Evolutionary conservation across 2,797 vertebrate genomes (phyloP).

Genomic region (Phylloscopus collybita): DNA sequence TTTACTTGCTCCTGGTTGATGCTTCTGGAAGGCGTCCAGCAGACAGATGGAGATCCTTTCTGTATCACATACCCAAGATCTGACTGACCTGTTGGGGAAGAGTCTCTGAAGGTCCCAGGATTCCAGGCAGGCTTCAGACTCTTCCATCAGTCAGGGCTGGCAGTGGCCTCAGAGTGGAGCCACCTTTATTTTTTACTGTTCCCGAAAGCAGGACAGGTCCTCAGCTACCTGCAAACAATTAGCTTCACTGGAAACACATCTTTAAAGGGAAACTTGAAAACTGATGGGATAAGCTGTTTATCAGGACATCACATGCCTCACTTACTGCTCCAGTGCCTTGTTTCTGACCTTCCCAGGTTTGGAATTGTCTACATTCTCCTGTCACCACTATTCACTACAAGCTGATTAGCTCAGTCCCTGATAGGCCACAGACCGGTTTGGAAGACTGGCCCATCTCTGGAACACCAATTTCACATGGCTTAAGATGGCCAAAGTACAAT

Average conservation of each 20-base stretch:
- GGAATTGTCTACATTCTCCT: not conserved
- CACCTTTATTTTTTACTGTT: not conserved
- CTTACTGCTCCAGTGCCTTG: not conserved
- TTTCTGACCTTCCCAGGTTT: not conserved
- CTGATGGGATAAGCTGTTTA: not conserved
- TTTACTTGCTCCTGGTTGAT: not conserved
- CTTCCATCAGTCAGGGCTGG: not conserved
- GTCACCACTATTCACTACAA: not conserved
- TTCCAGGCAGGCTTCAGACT: not conserved
- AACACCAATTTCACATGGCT: not conserved
- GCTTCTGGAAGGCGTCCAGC: not conserved
- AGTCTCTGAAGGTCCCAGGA: not conserved
- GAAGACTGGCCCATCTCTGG: not conserved
- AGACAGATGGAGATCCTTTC: not conserved
- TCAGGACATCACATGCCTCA: not conserved
- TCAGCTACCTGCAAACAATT: not conserved
- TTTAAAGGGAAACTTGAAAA: not conserved
- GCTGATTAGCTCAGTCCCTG: rapidly evolving
- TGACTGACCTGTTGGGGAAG: not conserved
- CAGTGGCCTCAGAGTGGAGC: not conserved
- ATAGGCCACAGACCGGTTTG: not conserved
- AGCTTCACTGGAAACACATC: not conserved
- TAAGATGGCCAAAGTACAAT: not conserved
- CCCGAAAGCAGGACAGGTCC: not conserved
- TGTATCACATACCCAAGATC: not conserved